phyloP scores from a whole-genome alignment of 2,113 vertebrate genomes.

The Oreochromis tanganicae region DNA sequence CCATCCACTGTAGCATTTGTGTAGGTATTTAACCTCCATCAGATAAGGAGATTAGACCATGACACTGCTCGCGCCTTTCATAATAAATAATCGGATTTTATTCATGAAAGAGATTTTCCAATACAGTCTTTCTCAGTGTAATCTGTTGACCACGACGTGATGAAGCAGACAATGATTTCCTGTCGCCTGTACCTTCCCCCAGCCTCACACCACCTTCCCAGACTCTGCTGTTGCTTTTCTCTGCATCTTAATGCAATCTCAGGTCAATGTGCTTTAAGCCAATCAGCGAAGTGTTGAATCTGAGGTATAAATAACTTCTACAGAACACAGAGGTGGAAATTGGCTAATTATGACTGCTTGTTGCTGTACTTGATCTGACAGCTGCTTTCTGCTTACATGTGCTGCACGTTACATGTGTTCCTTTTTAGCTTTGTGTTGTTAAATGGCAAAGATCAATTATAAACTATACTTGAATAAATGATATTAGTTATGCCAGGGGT shows the following conservation, averaged over 20 bases:
- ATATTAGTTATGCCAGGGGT: not conserved
- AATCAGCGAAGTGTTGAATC: not conserved
- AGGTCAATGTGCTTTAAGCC: not conserved
- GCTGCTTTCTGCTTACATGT: not conserved
- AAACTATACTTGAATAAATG: not conserved
- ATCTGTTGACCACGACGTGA: slow-evolving; percentile 35
- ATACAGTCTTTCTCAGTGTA: slow-evolving; percentile 12
- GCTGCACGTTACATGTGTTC: not conserved
- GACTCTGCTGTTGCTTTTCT: not conserved
- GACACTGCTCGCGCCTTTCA: not conserved
- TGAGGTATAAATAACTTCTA: not conserved
- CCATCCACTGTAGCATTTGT: not conserved
- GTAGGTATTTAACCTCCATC: not conserved
- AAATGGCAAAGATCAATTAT: not conserved
- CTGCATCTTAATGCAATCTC: slow-evolving; percentile 26
- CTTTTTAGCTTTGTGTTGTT: not conserved
- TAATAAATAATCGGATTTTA: slow-evolving; percentile 25
- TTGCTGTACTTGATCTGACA: not conserved
- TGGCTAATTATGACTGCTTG: not conserved
- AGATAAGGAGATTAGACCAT: not conserved
- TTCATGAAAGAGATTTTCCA: slow-evolving; percentile 24
- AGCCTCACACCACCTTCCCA: not conserved
- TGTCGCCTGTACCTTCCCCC: slow-evolving; percentile 20
- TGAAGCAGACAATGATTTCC: slow-evolving; percentile 60
- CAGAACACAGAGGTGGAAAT: not conserved